A percentile compares a stretch with the other conserved stretches of the same genome.
Evolutionary conservation across 2,888 invertebrate genomes (phyloP).

Genomic region (Peribatodes rhomboidaria): DNA sequence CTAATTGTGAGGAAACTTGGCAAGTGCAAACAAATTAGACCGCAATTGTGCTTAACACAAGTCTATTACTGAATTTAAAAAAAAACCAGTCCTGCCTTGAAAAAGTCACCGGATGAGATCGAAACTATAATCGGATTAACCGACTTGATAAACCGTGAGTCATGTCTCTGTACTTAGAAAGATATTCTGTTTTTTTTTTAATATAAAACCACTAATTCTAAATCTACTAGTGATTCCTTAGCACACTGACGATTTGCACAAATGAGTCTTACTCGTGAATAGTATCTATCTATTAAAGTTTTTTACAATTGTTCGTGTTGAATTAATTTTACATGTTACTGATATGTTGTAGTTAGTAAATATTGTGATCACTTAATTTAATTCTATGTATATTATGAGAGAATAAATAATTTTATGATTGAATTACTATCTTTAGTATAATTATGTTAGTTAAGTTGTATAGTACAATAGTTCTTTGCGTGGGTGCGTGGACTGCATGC

Average conservation of each 20-base stretch:
- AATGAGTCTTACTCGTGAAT: conserved; percentile 18
- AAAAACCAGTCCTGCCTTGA: too few species aligned
- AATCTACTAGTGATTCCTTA: conserved; percentile 1
- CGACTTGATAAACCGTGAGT: too few species aligned
- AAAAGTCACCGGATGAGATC: too few species aligned
- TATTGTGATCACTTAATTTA: conserved; percentile 30
- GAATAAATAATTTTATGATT: conserved; percentile 41
- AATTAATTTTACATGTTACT: conserved; percentile 25
- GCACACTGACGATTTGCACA: conserved; percentile 6
- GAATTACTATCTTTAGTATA: conserved; percentile 18
- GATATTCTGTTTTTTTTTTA: neutral
- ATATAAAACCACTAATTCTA: conserved; percentile 1
- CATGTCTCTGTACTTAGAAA: neutral
- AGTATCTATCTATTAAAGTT: conserved; percentile 25
- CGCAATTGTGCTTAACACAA: too few species aligned
- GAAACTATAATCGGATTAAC: too few species aligned
- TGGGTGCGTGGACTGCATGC: too few species aligned
- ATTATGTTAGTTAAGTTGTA: too few species aligned
- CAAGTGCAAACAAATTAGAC: too few species aligned
- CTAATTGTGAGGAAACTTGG: too few species aligned
- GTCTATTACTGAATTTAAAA: too few species aligned
- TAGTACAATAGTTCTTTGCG: too few species aligned
- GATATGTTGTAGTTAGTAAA: conserved; percentile 23
- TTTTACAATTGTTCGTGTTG: conserved; percentile 35
- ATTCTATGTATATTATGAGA: conserved; percentile 30